Base-by-base conservation (phyloP, 2,888 invertebrate genomes). In the Flabesymbios commensalis region DNA sequence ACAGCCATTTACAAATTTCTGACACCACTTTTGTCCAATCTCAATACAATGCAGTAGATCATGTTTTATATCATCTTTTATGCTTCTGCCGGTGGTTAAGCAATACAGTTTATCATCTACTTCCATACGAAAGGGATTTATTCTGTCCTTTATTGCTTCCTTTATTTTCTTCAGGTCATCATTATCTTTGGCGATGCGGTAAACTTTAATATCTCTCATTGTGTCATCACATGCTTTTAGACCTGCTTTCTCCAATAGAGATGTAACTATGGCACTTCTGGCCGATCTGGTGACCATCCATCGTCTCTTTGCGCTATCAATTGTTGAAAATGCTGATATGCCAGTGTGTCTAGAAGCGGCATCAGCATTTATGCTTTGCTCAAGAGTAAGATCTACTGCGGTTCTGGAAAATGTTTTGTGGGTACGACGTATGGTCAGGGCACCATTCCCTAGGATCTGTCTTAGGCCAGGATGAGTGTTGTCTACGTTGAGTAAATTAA, bases 361-460 rank as follows among this genome's bases (percentile, higher is more conserved):
- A 28, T 49, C 49, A 10, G 49, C 49, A 49, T 49, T 49, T 7
- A 49, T 29, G 14, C 28, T 49, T 28, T 26, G 49, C 29, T 49
- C 49, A 22, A 49, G 49, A 7, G 49, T 49, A 7, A 49, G 7
- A 19, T 49, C 49, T 26, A 49, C 49, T n/a, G n/a, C n/a, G n/a
- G n/a, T n/a, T n/a, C n/a, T n/a, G n/a, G n/a, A n/a, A n/a, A n/a
- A n/a, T n/a, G n/a, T n/a, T n/a, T n/a, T n/a, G n/a, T n/a, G n/a
- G n/a, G n/a, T n/a, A n/a, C n/a, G n/a, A n/a, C n/a, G n/a, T n/a
- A n/a, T n/a, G n/a, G n/a, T n/a, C n/a, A n/a, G n/a, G n/a, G n/a
- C n/a, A n/a, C n/a, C n/a, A n/a, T n/a, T n/a, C n/a, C n/a, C n/a
- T n/a, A n/a, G n/a, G n/a, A n/a, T n/a, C n/a, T n/a, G n/a, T n/a